A percentile compares a stretch with the other conserved stretches of the same genome.
phyloP scores from a whole-genome alignment of 2,888 invertebrate genomes.

The Tetropium fuscum region DNA sequence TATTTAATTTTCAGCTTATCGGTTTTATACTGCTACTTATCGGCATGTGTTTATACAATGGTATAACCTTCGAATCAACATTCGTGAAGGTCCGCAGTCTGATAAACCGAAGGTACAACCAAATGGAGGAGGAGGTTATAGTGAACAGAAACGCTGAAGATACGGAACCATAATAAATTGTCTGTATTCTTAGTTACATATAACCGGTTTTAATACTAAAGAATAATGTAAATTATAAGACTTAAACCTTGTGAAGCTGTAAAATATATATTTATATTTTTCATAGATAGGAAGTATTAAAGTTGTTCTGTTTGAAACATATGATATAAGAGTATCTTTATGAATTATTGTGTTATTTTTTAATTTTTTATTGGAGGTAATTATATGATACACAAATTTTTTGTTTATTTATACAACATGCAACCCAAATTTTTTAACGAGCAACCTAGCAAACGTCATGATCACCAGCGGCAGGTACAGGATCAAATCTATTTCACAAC shows the following conservation, averaged over 20 bases:
- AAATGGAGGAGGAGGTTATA: constrained; percentile 57
- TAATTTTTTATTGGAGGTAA: neutral
- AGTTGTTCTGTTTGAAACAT: neutral
- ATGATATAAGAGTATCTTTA: constrained; percentile 12
- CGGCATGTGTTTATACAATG: constrained; percentile 89
- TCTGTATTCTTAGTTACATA: constrained; percentile 10
- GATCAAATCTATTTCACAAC: too few relatives aligned
- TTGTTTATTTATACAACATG: too few relatives aligned
- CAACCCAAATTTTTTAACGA: too few relatives aligned
- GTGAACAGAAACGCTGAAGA: constrained; percentile 61
- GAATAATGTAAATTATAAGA: constrained; percentile 14
- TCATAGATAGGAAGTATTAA: constrained; percentile 3
- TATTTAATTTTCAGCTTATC: constrained; percentile 69
- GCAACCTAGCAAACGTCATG: too few relatives aligned
- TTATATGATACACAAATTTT: neutral
- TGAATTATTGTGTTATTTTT: constrained; percentile 10
- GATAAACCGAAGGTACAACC: constrained; percentile 46
- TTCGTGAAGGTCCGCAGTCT: constrained; percentile 48
- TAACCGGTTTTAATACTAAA: neutral
- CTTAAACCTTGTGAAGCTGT: constrained; percentile 20
- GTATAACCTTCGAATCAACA: constrained; percentile 53
- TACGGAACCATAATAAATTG: constrained; percentile 35
- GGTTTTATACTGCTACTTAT: constrained; percentile 82
- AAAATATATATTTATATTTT: constrained; percentile 24
- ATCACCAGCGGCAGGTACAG: too few relatives aligned